Evolutionary conservation across 1,140 invertebrate genomes (phyloP).

Genomic region (Brachionus angularis): DNA sequence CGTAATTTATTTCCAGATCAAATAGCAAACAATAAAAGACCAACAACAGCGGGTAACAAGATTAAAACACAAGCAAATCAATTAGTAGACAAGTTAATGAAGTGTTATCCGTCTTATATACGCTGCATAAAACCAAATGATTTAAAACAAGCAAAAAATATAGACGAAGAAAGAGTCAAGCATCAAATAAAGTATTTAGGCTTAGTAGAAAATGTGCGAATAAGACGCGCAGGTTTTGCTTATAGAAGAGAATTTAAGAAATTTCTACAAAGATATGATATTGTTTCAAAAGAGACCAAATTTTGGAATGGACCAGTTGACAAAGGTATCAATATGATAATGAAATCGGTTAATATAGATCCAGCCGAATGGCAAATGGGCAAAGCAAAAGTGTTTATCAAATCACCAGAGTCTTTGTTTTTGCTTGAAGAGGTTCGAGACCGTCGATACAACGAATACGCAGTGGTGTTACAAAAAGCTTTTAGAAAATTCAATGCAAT

Average conservation of each 20-base stretch:
- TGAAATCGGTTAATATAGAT: conserved; percentile 65
- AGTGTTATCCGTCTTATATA: conserved; percentile 69
- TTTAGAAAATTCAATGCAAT: conserved; percentile 68
- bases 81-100: conserved; percentile 68
- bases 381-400: conserved; percentile 70
- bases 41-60: conserved; percentile 14
- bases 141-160: conserved; percentile 62
- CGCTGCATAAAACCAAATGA: conserved; percentile 76
- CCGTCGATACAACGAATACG: conserved; percentile 68
- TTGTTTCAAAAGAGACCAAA: conserved; percentile 28
- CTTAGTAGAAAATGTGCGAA: conserved; percentile 99
- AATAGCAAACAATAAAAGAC: conserved; percentile 1
- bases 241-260: conserved; percentile 65
- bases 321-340: conserved; percentile 61
- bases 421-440: conserved; percentile 70
- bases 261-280: conserved; percentile 61
- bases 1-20: conserved; percentile 36
- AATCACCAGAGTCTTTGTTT: conserved; percentile 71
- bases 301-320: not conserved
- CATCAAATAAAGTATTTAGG: conserved; percentile 94
- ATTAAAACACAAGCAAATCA: conserved; percentile 65
- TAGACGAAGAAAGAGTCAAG: conserved; percentile 59
- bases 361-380: conserved; percentile 69
- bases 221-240: conserved; percentile 86
- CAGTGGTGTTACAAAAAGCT: conserved; percentile 69